Base-by-base conservation (phyloP, 2,888 invertebrate species). In the Drosophila prolongata region DNA sequence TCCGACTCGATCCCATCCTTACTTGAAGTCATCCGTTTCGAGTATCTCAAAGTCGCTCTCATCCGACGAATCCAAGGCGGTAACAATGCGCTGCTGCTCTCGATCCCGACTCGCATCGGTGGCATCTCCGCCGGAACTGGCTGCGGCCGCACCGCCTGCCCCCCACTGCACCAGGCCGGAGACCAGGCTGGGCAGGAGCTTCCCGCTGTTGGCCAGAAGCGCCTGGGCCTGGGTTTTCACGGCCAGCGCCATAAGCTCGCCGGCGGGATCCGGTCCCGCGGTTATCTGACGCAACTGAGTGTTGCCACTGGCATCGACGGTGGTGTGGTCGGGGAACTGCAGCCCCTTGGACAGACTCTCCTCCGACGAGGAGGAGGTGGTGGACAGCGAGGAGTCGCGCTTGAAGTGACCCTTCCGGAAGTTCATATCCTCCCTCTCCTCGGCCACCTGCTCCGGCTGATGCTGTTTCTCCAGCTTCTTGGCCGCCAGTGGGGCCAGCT, bases 31-130 rank as follows among this genome's bases (percentile, higher is more conserved):
- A 58, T 92, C 92, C 61, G 90, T 80, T 77, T 90, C 90, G 42
- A 92, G 80, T 75, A 92, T 89, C 85, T 92, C 92, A 77, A 92
- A 92, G 77, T 92, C 92, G 78, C 92, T 92, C 52, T 91, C 92
- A 62, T 92, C 92, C 19, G 92, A 92, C 6, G 91, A 90, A 60
- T 90, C 90, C 16, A 90, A 58, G 1, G 90, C 80, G 44, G 86
- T 86, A 8, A 87, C 82, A 24, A 87, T 66, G 30, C 83, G 81
- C 14, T 79, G 76, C 52, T 79, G 69, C 54, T 69, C 74, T 14
- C 66, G 58, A 13, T 55, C 34, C n/a, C 59, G 47, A 38, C 40
- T 68, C 13, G 55, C 46, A 14, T 67, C 44, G 43, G 14, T 75
- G 43, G 54, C 19, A 10, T 24, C 57, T 9, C 10, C 54, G 8